Conservation (phyloP, 2,113 vertebrate species). For the Rhineura floridana region DNA sequence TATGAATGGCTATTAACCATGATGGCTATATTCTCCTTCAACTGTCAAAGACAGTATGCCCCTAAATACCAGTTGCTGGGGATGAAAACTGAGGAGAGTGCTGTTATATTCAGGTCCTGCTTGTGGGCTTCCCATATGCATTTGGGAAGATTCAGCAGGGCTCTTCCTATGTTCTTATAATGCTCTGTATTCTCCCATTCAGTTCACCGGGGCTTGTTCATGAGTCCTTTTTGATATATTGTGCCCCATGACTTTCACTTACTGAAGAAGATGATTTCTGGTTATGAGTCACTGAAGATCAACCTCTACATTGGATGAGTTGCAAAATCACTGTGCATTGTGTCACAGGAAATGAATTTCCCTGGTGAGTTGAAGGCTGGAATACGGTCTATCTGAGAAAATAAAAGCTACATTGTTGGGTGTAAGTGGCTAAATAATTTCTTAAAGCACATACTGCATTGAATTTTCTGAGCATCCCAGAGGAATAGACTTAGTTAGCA, state of each 20-base stretch:
- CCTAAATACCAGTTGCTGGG: too few species aligned
- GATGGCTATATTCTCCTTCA: too few species aligned
- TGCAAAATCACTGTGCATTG: neutral
- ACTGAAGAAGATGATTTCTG: neutral
- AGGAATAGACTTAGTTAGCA: constrained; percentile 9
- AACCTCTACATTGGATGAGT: neutral
- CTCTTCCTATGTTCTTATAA: too few species aligned
- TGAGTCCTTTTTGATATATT: neutral
- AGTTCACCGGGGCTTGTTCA: neutral
- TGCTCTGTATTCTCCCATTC: neutral
- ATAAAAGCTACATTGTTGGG: neutral
- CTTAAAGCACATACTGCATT: neutral
- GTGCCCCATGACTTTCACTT: neutral
- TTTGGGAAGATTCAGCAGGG: neutral
- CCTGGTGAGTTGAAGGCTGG: neutral
- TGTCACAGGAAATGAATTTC: neutral
- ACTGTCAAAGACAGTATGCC: too few species aligned
- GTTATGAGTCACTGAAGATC: neutral
- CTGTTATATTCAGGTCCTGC: too few species aligned
- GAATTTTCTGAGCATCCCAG: constrained; percentile 2
- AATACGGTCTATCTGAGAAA: neutral
- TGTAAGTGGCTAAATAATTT: constrained; percentile 12
- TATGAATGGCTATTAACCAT: too few species aligned
- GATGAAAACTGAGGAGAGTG: too few species aligned
- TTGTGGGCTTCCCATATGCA: neutral